Evolutionary conservation across 2,113 vertebrate genomes (phyloP), one percentile per base, ranked within the genome.

Genomic region (Nanorana parkeri): DNA sequence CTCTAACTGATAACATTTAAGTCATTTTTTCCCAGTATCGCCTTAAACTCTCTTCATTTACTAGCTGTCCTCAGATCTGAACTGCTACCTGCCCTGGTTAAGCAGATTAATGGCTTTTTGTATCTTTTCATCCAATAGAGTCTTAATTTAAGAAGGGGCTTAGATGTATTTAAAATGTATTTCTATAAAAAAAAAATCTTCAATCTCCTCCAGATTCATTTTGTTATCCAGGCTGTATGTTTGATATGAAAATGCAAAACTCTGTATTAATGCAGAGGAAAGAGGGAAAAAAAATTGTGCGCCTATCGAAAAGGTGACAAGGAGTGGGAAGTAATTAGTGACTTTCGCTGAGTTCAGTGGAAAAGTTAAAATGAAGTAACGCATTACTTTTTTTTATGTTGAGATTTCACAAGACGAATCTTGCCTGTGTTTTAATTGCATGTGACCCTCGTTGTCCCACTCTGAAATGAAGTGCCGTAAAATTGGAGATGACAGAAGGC

Each of bases 351-450:
- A 94, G 93, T 94, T 94, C 93, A 93, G 90, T 90, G 90, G 89
- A 91, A 94, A 95, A 95, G 93, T 95, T 94, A 94, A 95, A 92
- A 94, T 95, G 93, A 93, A 93, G 91, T 94, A 94, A 92, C 93
- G 93, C 92, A 93, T 93, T 92, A 94, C 93, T 95, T 95, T 63
- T 95, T 94, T 95, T 94, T 93, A 94, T 93, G 93, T 95, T 92
- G 92, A 93, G 93, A 95, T 94, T 94, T 95, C 94, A 95, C 93
- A 93, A 92, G 93, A 94, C 93, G 91, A 93, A 93, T 93, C 92
- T 92, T 93, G 91, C 91, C 90, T 94, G 90, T 92, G 92, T 94
- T 95, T 95, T 96, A 96, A 96, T 96, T 96, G 94, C 93, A 93
- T 94, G 90, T 95, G 94, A 94, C 93, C 94, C 94, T 92, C 90